These are phyloP conservation scores for Gorilla gorilla DNA, from an alignment of 2,113 vertebrate genomes.

Conservation along the genomic window DNA sequence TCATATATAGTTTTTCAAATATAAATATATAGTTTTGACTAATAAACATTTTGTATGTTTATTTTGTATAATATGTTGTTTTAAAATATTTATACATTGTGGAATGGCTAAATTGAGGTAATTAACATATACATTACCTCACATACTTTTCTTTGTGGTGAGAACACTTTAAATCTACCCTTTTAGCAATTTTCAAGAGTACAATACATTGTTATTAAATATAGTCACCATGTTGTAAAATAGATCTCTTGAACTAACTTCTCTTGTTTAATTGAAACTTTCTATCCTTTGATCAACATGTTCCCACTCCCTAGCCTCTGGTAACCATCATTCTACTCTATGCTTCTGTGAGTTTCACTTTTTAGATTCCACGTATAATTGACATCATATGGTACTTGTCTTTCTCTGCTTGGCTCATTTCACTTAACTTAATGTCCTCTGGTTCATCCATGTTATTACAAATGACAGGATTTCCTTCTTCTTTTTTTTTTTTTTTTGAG, in stretches of 20 bases:
- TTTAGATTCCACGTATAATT: background rate
- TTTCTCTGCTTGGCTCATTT: background rate
- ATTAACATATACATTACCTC: background rate
- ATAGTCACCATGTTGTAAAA: background rate
- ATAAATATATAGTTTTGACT: background rate
- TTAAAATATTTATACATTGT: background rate
- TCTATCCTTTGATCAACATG: background rate
- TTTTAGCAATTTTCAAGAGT: background rate
- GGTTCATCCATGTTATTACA: background rate
- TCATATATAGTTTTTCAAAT: background rate
- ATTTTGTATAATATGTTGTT: background rate
- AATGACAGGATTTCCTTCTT: background rate
- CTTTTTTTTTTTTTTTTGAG: background rate
- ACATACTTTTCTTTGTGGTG: background rate
- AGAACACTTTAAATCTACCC: background rate
- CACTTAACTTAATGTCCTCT: background rate
- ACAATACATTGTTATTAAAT: background rate
- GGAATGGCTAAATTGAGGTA: background rate
- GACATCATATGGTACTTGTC: background rate
- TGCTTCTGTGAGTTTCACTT: background rate
- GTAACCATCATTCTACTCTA: background rate
- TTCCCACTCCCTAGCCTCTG: background rate
- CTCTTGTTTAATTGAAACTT: background rate
- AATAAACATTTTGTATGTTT: background rate
- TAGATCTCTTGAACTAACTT: background rate